These are phyloP conservation scores for Cerastis rubricosa DNA, from an alignment of 2,888 invertebrate genomes.

Conservation along the genomic window DNA sequence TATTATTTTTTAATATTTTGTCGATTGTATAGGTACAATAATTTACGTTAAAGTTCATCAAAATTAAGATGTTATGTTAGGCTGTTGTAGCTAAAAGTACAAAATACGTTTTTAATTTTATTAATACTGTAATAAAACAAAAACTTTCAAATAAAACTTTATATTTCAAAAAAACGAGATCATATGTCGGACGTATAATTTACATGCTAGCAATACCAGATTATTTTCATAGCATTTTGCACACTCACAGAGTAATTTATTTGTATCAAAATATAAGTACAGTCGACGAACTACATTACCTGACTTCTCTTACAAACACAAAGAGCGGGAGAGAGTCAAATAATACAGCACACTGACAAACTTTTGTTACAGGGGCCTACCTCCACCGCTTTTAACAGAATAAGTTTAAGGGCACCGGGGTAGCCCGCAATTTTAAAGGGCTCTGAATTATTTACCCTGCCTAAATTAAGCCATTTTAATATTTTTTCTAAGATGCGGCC, in stretches of 20 bases:
- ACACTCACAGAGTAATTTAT: neutral
- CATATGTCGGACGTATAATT: conserved; percentile 6
- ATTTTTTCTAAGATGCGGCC: too few relatives aligned
- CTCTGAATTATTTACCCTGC: too few relatives aligned
- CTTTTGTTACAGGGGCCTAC: neutral
- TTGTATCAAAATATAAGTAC: conserved; percentile 10
- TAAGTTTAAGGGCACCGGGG: neutral
- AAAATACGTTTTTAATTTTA: conserved; percentile 5
- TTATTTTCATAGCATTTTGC: conserved; percentile 3
- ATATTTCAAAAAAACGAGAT: conserved; percentile 56
- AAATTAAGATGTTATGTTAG: too few relatives aligned
- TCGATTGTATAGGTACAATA: too few relatives aligned
- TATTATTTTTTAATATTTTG: too few relatives aligned
- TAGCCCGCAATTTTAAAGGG: too few relatives aligned
- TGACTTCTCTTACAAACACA: neutral
- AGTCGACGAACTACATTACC: neutral
- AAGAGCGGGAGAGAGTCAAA: neutral
- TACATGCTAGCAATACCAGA: conserved; percentile 27
- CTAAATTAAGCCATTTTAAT: too few relatives aligned
- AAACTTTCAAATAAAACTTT: conserved; percentile 33
- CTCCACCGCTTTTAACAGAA: neutral
- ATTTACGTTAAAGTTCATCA: too few relatives aligned
- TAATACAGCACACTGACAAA: neutral
- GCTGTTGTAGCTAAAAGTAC: neutral
- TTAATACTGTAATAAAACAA: conserved; percentile 4